phyloP scores from a whole-genome alignment of 2,797 vertebrate species.

The Phoebastria nigripes region DNA sequence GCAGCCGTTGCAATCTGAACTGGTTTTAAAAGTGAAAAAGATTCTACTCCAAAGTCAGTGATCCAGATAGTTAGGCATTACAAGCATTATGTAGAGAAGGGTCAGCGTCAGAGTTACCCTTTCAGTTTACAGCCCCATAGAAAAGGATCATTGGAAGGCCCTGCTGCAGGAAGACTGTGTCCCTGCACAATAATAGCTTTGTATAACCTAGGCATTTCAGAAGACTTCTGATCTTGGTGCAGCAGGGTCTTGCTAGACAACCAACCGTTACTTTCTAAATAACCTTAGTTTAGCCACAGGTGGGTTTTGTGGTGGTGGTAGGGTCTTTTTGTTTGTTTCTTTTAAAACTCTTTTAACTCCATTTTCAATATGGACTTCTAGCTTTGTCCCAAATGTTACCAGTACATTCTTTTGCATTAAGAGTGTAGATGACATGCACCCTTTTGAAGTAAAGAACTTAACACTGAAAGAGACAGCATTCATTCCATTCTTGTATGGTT shows the following conservation, averaged over 20 bases:
- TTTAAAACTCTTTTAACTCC: neutral
- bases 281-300: neutral
- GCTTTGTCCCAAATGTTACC: neutral
- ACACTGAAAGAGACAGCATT: neutral
- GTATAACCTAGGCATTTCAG: neutral
- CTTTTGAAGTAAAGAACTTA: neutral
- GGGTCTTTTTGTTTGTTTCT: neutral
- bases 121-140: neutral
- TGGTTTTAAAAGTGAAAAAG: conserved; percentile 54
- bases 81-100: neutral
- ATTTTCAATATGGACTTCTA: neutral
- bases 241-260: neutral
- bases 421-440: neutral
- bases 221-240: neutral
- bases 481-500: neutral
- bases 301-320: neutral
- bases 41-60: conserved; percentile 49
- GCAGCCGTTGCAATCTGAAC: conserved; percentile 42
- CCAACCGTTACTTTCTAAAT: neutral
- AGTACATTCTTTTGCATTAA: neutral
- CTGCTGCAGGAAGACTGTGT: neutral
- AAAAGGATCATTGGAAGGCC: neutral
- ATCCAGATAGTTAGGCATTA: conserved; percentile 17
- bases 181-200: neutral
- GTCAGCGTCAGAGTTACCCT: neutral